Conservation (phyloP, 2,113 vertebrate genomes). For the Ahaetulla prasina region DNA sequence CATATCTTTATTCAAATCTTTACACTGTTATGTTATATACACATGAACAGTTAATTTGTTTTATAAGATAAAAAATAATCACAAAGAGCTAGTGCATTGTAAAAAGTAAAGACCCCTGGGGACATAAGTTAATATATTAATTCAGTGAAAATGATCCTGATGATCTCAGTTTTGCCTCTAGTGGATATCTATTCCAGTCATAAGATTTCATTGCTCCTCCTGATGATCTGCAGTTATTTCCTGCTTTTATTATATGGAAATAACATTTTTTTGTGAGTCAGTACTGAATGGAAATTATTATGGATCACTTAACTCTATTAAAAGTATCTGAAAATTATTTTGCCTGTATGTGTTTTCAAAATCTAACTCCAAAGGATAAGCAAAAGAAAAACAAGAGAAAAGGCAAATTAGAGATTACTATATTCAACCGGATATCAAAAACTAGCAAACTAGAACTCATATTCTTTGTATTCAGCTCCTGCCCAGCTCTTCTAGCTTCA, state of each 20-base stretch:
- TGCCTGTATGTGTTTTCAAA: background rate
- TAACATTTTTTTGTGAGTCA: background rate
- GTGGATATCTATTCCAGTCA: conserved; percentile 10
- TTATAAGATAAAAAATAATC: background rate
- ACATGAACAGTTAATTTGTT: background rate
- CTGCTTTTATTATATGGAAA: conserved; percentile 11
- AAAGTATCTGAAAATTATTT: background rate
- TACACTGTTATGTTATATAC: background rate
- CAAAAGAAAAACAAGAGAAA: background rate
- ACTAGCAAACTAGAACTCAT: background rate
- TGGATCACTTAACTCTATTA: background rate
- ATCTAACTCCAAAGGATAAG: background rate
- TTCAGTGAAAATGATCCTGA: conserved; percentile 23
- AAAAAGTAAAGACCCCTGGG: background rate
- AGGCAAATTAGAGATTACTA: background rate
- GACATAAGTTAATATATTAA: conserved; percentile 11
- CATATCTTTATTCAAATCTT: background rate
- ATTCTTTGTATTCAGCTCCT: background rate
- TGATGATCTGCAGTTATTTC: conserved; percentile 31
- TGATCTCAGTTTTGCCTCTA: conserved; percentile 16
- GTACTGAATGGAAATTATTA: background rate
- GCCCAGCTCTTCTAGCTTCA: background rate
- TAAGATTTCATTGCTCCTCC: background rate
- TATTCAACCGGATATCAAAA: background rate
- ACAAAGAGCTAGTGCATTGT: background rate